Conservation (phyloP, 2,113 vertebrate genomes). For the Mesitornis unicolor region DNA sequence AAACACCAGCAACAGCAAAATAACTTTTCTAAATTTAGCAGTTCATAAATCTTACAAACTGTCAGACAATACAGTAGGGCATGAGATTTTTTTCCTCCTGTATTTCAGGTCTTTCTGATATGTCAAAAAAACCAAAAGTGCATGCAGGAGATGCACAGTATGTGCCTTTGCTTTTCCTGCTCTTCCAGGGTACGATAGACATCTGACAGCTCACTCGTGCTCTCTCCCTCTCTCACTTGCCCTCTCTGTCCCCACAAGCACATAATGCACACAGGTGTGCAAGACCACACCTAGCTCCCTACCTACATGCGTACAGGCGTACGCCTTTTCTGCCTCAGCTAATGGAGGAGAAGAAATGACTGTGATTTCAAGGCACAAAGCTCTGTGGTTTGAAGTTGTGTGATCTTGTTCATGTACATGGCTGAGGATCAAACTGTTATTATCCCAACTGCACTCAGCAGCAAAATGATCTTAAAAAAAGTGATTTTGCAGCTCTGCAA, state of each 20-base stretch:
- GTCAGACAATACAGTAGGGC: no score
- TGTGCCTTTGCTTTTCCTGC: not conserved
- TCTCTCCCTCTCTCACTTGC: not conserved
- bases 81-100: not conserved
- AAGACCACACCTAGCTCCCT: no score
- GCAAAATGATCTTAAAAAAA: not conserved
- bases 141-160: not conserved
- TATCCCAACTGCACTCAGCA: not conserved
- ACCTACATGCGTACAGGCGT: rapidly evolving
- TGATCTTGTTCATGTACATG: not conserved
- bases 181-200: not conserved
- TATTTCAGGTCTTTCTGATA: not conserved
- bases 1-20: conserved; percentile 58
- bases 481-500: not conserved
- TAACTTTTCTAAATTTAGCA: conserved; percentile 70
- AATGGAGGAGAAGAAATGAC: not conserved
- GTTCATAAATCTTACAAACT: conserved; percentile 67
- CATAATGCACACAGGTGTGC: no score
- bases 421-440: not conserved
- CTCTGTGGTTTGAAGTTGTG: not conserved
- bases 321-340: not conserved
- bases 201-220: not conserved
- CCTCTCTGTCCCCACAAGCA: not conserved
- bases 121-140: not conserved
- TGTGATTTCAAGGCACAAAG: not conserved